These are phyloP conservation scores for Agriopis leucophaearia DNA, from an alignment of 2,888 invertebrate species.

Conservation along the genomic window DNA sequence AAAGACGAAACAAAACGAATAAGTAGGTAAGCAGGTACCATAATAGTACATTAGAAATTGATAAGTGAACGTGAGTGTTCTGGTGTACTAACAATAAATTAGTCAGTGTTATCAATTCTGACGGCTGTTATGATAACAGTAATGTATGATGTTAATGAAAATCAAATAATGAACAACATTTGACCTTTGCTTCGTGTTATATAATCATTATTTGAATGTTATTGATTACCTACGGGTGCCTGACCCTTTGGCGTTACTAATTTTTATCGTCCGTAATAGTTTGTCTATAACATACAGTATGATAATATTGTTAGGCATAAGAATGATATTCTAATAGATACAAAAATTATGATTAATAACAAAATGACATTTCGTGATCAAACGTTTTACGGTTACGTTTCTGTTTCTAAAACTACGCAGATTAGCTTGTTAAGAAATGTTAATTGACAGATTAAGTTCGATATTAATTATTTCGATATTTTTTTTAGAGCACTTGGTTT, in stretches of 20 bases:
- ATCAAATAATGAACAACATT: conserved; percentile 54
- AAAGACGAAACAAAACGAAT: neutral
- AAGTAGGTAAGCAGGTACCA: conserved; percentile 2
- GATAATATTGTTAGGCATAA: conserved; percentile 13
- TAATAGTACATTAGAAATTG: conserved; percentile 22
- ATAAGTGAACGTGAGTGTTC: conserved; percentile 25
- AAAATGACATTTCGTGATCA: too few relatives aligned
- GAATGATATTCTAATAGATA: neutral
- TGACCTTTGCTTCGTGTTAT: conserved; percentile 54
- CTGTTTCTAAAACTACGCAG: too few relatives aligned
- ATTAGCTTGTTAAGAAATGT: too few relatives aligned
- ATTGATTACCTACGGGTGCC: conserved; percentile 13
- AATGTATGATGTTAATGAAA: conserved; percentile 52
- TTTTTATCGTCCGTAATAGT: neutral
- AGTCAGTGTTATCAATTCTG: conserved; percentile 35
- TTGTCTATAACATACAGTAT: neutral
- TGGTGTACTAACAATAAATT: conserved; percentile 35
- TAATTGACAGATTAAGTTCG: too few relatives aligned
- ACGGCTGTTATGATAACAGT: conserved; percentile 40
- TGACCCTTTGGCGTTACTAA: conserved; percentile 19
- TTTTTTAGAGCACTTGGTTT: too few relatives aligned
- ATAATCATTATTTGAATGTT: conserved; percentile 30
- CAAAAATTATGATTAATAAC: neutral
- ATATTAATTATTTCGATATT: too few relatives aligned
- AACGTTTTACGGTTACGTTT: too few relatives aligned